phyloP scores from a whole-genome alignment of 2,888 invertebrate species.

The Leistus spinibarbis region DNA sequence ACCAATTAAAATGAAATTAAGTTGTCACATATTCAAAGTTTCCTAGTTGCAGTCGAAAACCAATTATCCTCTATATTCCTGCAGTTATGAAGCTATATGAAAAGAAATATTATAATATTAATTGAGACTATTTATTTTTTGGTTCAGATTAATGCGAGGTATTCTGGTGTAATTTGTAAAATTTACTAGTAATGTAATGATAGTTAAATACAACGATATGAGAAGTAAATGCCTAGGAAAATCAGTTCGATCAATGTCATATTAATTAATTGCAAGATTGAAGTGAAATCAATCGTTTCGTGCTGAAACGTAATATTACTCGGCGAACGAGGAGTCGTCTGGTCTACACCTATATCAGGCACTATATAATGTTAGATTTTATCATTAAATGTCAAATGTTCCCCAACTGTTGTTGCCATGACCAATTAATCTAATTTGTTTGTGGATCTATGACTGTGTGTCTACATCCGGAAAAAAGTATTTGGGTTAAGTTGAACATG shows the following conservation, averaged over 20 bases:
- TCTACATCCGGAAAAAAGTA: constrained; percentile 15
- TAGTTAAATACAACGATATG: background rate
- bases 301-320: constrained; percentile 26
- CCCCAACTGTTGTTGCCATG: too few species aligned
- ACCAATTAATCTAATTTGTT: constrained; percentile 35
- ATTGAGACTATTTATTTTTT: too few species aligned
- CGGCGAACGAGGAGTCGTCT: background rate
- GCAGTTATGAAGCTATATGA: too few species aligned
- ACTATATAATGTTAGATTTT: background rate
- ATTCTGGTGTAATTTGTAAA: background rate
- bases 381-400: constrained; percentile 25
- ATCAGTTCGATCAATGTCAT: constrained; percentile 19
- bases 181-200: background rate
- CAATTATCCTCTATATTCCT: too few species aligned
- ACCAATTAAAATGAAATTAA: too few species aligned
- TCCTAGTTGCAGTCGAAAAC: too few species aligned
- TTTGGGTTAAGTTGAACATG: constrained; percentile 31
- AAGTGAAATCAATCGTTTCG: constrained; percentile 28
- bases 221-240: background rate
- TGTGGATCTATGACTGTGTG: background rate
- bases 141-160: too few species aligned
- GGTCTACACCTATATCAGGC: too few species aligned
- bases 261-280: constrained; percentile 32
- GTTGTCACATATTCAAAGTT: too few species aligned
- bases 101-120: too few species aligned